Conservation (phyloP, 2,797 vertebrate genomes). For the Pipistrellus kuhlii region DNA sequence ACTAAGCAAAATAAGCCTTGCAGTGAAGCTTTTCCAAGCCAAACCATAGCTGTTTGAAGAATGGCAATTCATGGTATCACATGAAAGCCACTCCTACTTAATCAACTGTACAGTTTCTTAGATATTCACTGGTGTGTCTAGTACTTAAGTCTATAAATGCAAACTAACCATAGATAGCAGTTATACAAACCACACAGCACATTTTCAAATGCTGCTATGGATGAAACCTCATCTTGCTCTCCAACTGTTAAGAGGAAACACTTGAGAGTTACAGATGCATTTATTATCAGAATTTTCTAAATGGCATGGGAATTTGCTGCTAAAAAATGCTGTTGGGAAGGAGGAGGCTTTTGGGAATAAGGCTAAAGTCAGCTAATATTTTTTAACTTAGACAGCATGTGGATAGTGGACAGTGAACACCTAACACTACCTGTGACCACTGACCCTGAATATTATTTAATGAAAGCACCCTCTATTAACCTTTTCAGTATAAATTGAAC, state of each 20-base stretch:
- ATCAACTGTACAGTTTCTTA: constrained; percentile 77
- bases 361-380: neutral
- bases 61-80: constrained; percentile 72
- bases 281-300: constrained; percentile 63
- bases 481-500: neutral
- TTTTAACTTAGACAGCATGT: constrained; percentile 14
- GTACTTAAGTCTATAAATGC: constrained; percentile 78
- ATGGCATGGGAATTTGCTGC: constrained; percentile 55
- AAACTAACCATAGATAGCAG: constrained; percentile 67
- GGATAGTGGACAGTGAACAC: neutral
- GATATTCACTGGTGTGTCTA: constrained; percentile 77
- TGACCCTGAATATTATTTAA: neutral
- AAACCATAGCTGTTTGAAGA: constrained; percentile 83
- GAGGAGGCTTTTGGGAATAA: constrained; percentile 7
- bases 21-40: constrained; percentile 71
- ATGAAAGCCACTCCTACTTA: constrained; percentile 82
- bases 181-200: constrained; percentile 74
- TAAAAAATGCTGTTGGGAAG: constrained; percentile 37
- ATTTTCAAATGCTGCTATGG: constrained; percentile 76
- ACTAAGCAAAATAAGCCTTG: constrained; percentile 39
- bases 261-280: constrained; percentile 58
- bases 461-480: neutral
- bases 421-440: neutral
- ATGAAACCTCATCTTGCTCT: constrained; percentile 72
- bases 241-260: constrained; percentile 66